Evolutionary conservation across 2,888 invertebrate species (phyloP).

Genomic region (Drosophila algonquin): DNA sequence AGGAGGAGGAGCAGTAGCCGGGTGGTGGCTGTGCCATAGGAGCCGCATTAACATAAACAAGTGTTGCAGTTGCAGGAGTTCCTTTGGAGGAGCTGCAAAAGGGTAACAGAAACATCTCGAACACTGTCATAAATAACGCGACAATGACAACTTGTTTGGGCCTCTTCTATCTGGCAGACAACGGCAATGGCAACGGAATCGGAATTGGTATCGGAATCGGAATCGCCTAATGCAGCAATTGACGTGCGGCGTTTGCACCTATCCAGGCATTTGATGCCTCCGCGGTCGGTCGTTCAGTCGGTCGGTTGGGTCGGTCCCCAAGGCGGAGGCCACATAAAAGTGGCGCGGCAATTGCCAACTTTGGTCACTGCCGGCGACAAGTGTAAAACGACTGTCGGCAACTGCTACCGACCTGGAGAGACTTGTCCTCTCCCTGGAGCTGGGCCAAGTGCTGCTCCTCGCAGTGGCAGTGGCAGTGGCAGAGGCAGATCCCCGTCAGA

Average conservation of each 20-base stretch:
- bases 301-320: slow-evolving; percentile 54
- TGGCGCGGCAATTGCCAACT: slow-evolving; percentile 81
- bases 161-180: neutral
- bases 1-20: slow-evolving; percentile 9
- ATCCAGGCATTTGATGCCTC: slow-evolving; percentile 68
- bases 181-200: slow-evolving; percentile 31
- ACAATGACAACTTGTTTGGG: slow-evolving; percentile 75
- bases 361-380: slow-evolving; percentile 82
- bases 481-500: slow-evolving; percentile 31
- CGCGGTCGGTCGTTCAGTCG: slow-evolving; percentile 47
- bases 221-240: slow-evolving; percentile 71
- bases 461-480: neutral
- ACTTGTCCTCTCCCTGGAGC: slow-evolving; percentile 17
- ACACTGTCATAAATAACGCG: slow-evolving; percentile 80
- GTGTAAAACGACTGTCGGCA: slow-evolving; percentile 80
- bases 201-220: slow-evolving; percentile 33
- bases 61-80: slow-evolving; percentile 48
- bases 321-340: slow-evolving; percentile 77
- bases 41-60: slow-evolving; percentile 75
- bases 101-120: slow-evolving; percentile 72
- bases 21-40: slow-evolving; percentile 5
- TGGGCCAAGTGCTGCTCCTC: slow-evolving; percentile 34
- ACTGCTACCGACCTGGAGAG: slow-evolving; percentile 9
- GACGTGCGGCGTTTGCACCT: slow-evolving; percentile 79
- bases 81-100: slow-evolving; percentile 30